Base-by-base conservation (phyloP, 2,113 vertebrate species). In the Ailurus styani region DNA sequence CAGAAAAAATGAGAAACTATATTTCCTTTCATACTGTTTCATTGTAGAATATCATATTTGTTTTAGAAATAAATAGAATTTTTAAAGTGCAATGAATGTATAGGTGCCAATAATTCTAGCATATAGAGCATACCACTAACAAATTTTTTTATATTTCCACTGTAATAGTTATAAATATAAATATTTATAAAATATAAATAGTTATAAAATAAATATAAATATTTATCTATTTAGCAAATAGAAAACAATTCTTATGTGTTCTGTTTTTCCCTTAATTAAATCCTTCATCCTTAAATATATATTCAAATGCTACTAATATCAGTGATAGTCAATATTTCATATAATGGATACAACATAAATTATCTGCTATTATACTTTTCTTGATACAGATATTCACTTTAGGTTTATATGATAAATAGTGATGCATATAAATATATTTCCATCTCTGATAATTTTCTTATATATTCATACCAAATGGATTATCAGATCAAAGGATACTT, bases 51-150 rank as follows among this genome's bases (percentile, higher is more conserved):
- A 72, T 75, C 1, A n/a, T 72, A 92, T 17, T 27, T 70, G 27
- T 64, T 93, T 82, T n/a, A 45, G 13, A 90, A 82, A 64, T 77
- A 40, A 64, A 37, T 34, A 55, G 6, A 25, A 7, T n/a, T 31
- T 70, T 75, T 7, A 73, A 27, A 60, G 45, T 60, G 11, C 4
- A n/a, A 4, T 66, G 12, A 90, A 52, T 78, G 77, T 55, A 87
- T 10, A 66, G 3, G 27, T 23, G 47, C 54, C 31, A 50, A n/a
- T 83, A 78, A n/a, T 85, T 7, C 1, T 7, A 94, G 23, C 3
- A 64, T 2, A 62, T 21, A 47, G 7, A 1, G 0, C 0, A 37
- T 29, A 6, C 8, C 21, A 78, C 2, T 52, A 79, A 11, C 1
- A 64, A 13, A 29, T 42, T 52, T 55, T 52, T 81, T 15, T 8